Percentiles rank a stretch among this genome's conserved stretches.
phyloP scores from a whole-genome alignment of 2,888 invertebrate genomes.

The Aspidiotus destructor region DNA sequence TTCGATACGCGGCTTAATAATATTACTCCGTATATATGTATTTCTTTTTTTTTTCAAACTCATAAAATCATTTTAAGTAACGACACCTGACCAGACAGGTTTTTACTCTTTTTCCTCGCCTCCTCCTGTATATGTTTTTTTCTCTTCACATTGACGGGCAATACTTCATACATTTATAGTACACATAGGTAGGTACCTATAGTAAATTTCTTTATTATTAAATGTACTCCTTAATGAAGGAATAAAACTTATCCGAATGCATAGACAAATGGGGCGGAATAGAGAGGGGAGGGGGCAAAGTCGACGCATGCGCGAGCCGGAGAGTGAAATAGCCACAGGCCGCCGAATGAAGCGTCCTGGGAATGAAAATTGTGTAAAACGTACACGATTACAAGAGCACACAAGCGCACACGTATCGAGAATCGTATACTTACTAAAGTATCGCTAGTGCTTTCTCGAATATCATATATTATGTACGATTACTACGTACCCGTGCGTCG shows the following conservation, averaged over 20 bases:
- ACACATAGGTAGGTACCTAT: too few species aligned
- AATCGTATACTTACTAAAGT: not conserved
- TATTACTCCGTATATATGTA: too few species aligned
- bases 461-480: not conserved
- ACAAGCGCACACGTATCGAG: not conserved
- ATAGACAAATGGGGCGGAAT: not conserved
- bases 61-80: not conserved
- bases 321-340: conserved; percentile 14
- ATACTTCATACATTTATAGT: not conserved
- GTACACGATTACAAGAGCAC: not conserved
- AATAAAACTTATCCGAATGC: not conserved
- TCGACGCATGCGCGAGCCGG: conserved; percentile 12
- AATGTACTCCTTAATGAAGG: conserved; percentile 4
- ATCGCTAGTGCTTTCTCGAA: not conserved
- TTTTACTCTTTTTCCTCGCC: not conserved
- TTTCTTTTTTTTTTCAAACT: too few species aligned
- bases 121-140: not conserved
- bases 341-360: conserved; percentile 11
- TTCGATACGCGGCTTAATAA: too few species aligned
- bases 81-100: conserved; percentile 15
- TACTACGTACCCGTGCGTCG: too few species aligned
- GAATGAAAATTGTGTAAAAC: conserved; percentile 1
- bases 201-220: conserved; percentile 1
- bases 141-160: not conserved
- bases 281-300: not conserved